Evolutionary conservation across 2,113 vertebrate species (phyloP).

Genomic region (Crotalus helleri): DNA sequence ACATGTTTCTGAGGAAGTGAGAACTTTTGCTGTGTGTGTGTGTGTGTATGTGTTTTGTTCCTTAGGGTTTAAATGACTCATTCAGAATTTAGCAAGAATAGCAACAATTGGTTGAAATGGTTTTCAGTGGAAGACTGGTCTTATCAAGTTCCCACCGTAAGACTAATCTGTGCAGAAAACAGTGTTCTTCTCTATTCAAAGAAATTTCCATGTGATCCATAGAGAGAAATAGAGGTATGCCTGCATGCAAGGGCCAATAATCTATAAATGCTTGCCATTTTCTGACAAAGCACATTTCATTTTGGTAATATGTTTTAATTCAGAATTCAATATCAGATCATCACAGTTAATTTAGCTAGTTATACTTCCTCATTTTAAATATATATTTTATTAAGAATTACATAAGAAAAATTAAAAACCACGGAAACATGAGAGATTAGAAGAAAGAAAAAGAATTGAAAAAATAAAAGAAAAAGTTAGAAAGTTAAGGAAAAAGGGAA

Average conservation of each 20-base stretch:
- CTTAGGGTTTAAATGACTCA: not conserved
- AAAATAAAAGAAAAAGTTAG: not conserved
- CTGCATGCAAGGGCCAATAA: not conserved
- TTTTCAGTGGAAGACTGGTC: not conserved
- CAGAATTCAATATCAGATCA: not conserved
- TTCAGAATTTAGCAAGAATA: constrained; percentile 22
- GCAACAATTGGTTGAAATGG: not conserved
- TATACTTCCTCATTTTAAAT: not conserved
- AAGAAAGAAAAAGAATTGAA: not conserved
- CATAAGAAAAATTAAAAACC: not conserved
- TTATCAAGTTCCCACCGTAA: not conserved
- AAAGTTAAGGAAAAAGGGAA: not conserved
- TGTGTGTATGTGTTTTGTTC: not conserved
- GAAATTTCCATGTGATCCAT: not conserved
- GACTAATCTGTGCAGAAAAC: not conserved
- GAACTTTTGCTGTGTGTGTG: not conserved
- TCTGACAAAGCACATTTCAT: not conserved
- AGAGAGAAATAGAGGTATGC: not conserved
- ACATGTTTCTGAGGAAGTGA: not conserved
- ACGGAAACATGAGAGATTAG: not conserved
- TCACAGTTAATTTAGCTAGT: not conserved
- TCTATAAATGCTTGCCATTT: not conserved
- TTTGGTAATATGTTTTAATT: not conserved
- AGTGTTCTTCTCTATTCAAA: not conserved
- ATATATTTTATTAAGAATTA: not conserved